Percentiles rank a stretch among this genome's conserved stretches.
Conservation (phyloP, 2,797 vertebrate genomes). For the Gymnocypris eckloni region DNA sequence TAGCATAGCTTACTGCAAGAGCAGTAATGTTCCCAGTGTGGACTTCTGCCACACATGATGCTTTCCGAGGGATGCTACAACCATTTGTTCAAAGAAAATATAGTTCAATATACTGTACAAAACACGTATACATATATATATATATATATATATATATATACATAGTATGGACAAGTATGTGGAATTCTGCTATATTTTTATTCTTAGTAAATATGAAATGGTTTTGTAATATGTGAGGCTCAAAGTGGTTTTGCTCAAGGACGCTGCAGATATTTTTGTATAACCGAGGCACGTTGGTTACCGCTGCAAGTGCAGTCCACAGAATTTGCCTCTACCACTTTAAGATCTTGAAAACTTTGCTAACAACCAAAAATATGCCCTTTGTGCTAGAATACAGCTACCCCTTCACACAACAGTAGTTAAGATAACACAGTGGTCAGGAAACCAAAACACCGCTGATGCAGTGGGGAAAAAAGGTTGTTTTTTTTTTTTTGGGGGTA, state of each 20-base stretch:
- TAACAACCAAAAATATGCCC: conserved; percentile 76
- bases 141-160: conserved; percentile 67
- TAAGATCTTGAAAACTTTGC: conserved; percentile 74
- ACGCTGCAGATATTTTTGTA: conserved; percentile 90
- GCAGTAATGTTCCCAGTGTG: conserved; percentile 95
- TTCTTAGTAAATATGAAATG: conserved; percentile 89
- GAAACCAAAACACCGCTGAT: conserved; percentile 75
- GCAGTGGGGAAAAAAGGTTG: conserved; percentile 64
- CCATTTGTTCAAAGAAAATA: conserved; percentile 61
- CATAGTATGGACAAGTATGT: conserved; percentile 98
- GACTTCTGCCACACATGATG: conserved; percentile 98
- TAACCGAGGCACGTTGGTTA: conserved; percentile 77
- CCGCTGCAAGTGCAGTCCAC: conserved; percentile 70
- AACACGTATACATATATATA: conserved; percentile 63
- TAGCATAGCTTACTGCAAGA: conserved; percentile 95
- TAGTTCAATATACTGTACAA: conserved; percentile 79
- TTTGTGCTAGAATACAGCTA: conserved; percentile 65
- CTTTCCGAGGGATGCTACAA: conserved; percentile 44
- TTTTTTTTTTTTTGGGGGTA: conserved; percentile 25
- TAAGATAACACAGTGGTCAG: conserved; percentile 70
- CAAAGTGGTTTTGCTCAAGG: conserved; percentile 89
- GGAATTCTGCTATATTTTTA: conserved; percentile 99
- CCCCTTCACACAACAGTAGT: conserved; percentile 65
- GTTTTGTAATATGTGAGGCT: conserved; percentile 97
- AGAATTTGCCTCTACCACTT: conserved; percentile 64